Conservation (phyloP, 2,113 vertebrate species). For the Anhinga rufa region DNA sequence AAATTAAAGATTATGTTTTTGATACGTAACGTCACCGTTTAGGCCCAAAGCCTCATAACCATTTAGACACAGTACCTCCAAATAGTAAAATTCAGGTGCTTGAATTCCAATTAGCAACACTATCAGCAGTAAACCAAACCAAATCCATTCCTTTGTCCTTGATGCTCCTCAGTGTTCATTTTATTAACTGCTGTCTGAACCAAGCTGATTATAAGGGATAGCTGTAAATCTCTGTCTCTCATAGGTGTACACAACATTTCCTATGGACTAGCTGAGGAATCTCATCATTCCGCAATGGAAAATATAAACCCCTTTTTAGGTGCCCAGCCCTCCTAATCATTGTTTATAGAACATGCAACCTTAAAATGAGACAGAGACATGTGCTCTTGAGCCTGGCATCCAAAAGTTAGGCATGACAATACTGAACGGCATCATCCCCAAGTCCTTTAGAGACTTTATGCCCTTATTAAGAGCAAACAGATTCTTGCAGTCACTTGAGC, state of each 20-base stretch:
- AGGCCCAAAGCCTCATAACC: background rate
- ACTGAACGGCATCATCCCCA: background rate
- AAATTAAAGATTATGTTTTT: background rate
- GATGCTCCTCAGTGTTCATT: background rate
- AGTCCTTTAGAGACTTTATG: background rate
- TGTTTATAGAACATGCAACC: background rate
- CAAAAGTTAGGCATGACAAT: background rate
- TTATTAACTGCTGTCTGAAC: background rate
- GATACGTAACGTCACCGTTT: background rate
- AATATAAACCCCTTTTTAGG: background rate
- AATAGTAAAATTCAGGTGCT: background rate
- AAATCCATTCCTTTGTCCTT: background rate
- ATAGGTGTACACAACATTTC: fast-evolving
- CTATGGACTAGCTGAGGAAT: background rate
- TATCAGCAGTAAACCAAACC: background rate
- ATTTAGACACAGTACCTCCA: background rate
- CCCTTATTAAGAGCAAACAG: background rate
- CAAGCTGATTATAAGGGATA: background rate
- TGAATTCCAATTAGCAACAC: background rate
- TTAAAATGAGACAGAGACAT: background rate
- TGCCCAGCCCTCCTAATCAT: background rate
- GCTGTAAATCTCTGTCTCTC: background rate
- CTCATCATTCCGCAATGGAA: background rate
- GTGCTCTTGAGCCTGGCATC: background rate
- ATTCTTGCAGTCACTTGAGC: background rate